Evolutionary conservation across 2,888 invertebrate genomes (phyloP), one percentile per base, ranked within the genome.

Genomic region (Pristionchus entomophagus): DNA sequence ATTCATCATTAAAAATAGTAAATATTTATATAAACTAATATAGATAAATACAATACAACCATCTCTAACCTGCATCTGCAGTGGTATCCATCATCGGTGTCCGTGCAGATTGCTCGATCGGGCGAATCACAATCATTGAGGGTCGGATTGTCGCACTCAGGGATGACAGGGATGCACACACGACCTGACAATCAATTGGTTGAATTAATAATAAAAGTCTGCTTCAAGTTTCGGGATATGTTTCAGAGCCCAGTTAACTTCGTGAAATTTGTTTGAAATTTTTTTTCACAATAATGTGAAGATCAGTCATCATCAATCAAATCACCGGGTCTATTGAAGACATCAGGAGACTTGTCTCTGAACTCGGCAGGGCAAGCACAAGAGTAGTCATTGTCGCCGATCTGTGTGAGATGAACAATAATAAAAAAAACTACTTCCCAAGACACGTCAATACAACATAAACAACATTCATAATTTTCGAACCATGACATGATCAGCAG

Each of bases 61-160:
- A 14, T 22, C 14, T 80, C 35, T 17, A 29, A 51, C 81, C 69
- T 73, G 86, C 92, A 93, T 69, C 88, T 85, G 84, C 93, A 93
- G 86, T 88, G 88, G 88, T 92, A 93, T 22, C 93, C 93, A 35
- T 92, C 93, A 59, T 91, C 91, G 32, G 91, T 89, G 84, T 93
- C 93, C 0, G 91, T 92, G 87, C 93, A 93, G 45, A 90, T 87
- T 10, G 93, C 92, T 32, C 91, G 78, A 73, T 90, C 91, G 41
- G 91, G 91, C 0, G 91, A 91, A 77, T 91, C 91, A 77, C 93
- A 93, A 84, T 93, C 91, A 86, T 93, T 91, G 84, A 92, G 88
- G 29, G 89, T 88, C 22, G 92, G 91, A 81, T 92, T 91, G 62
- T 88, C 90, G 86, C 93, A 93, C 86, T 92, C 92, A n/a, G 92